These are phyloP conservation scores for Formica exsecta DNA, from an alignment of 1,140 invertebrate species.

Conservation along the genomic window DNA sequence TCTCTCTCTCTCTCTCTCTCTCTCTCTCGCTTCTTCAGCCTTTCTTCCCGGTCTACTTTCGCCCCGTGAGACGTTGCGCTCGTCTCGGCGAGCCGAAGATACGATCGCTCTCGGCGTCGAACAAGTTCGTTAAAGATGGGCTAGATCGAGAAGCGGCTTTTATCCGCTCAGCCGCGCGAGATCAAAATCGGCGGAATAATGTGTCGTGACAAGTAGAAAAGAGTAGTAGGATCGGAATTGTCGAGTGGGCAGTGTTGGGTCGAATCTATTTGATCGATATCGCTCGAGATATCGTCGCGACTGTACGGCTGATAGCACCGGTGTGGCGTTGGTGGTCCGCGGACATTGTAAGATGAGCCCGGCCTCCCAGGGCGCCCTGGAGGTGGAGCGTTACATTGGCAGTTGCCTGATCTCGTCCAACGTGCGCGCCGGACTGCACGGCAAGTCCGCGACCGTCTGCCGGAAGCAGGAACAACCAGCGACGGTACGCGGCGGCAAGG, in stretches of 20 bases:
- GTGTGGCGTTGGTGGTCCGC: slow-evolving; percentile 44
- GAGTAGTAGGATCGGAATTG: not conserved
- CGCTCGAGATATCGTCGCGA: not conserved
- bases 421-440: slow-evolving; percentile 80
- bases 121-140: slow-evolving; percentile 61
- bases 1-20: not conserved
- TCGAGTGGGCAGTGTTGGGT: slow-evolving; percentile 7
- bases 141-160: slow-evolving; percentile 36
- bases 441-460: slow-evolving; percentile 76
- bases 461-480: slow-evolving; percentile 72
- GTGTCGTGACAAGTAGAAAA: slow-evolving; percentile 32
- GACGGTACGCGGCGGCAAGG: slow-evolving; percentile 47
- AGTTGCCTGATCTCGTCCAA: slow-evolving; percentile 88
- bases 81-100: not conserved
- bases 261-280: not conserved
- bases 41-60: slow-evolving; percentile 40
- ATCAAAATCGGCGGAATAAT: slow-evolving; percentile 54
- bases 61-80: not conserved
- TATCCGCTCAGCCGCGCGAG: not conserved
- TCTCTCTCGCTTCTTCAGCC: not conserved
- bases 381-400: slow-evolving; percentile 90
- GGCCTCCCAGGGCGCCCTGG: slow-evolving; percentile 87
- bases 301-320: not conserved
- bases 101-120: not conserved
- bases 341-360: slow-evolving; percentile 87